Percentiles rank a stretch among this genome's conserved stretches.
These are phyloP conservation scores for Neogale vison DNA, from an alignment of 2,113 vertebrate species.

Conservation along the genomic window DNA sequence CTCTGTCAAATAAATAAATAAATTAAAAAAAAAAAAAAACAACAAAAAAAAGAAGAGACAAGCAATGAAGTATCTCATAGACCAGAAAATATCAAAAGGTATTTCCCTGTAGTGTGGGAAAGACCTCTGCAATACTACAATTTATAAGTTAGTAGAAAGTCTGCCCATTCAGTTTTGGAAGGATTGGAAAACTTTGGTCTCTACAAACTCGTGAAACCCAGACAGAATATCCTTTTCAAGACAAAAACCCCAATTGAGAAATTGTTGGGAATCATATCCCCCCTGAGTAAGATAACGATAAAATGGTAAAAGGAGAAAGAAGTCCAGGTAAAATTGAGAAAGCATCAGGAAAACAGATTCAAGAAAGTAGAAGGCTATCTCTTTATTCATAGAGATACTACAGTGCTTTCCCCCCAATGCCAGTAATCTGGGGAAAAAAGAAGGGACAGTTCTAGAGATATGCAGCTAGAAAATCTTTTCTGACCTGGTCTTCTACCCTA, in stretches of 20 bases:
- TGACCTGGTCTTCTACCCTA: background rate
- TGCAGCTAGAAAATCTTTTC: background rate
- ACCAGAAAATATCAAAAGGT: background rate
- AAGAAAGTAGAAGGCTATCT: background rate
- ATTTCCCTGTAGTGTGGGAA: background rate
- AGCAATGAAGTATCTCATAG: background rate
- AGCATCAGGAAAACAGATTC: background rate
- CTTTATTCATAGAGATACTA: background rate
- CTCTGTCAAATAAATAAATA: no score
- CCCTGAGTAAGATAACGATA: background rate
- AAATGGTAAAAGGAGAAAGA: background rate
- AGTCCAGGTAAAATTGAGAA: background rate
- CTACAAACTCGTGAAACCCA: background rate
- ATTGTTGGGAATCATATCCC: background rate
- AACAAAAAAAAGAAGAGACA: background rate
- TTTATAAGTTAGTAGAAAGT: background rate
- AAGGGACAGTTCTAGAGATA: background rate
- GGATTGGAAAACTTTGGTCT: background rate
- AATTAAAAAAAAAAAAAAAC: no score
- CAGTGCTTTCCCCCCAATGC: background rate
- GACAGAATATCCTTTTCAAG: background rate
- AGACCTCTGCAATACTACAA: background rate
- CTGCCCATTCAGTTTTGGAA: background rate
- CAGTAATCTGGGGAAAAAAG: background rate
- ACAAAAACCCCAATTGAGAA: background rate